Conservation (phyloP, 2,797 vertebrate genomes). For the Zenarchopterus dispar region DNA sequence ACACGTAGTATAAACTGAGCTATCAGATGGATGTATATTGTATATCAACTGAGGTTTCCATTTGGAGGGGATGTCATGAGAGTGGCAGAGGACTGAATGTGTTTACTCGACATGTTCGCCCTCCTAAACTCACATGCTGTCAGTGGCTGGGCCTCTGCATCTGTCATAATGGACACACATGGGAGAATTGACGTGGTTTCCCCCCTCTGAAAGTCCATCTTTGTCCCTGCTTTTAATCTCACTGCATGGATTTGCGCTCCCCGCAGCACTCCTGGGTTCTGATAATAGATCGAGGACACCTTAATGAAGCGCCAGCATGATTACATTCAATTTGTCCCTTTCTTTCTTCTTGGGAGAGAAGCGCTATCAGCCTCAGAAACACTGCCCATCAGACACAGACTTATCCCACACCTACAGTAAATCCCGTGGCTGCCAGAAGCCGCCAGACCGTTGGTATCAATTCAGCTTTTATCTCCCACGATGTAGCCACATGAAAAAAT, state of each 20-base stretch:
- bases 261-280: constrained; percentile 44
- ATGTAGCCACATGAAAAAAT: constrained; percentile 45
- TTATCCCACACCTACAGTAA: constrained; percentile 61
- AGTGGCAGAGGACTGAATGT: constrained; percentile 46
- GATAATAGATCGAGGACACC: constrained; percentile 67
- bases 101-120: constrained; percentile 76
- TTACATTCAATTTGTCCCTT: constrained; percentile 67
- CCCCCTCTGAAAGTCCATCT: constrained; percentile 43
- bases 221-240: constrained; percentile 71
- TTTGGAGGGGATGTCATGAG: constrained; percentile 44
- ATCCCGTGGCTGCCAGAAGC: constrained; percentile 23
- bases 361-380: constrained; percentile 70
- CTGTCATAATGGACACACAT: constrained; percentile 66
- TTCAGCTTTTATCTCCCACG: constrained; percentile 37
- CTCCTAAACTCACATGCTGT: constrained; percentile 51
- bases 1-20: constrained; percentile 63
- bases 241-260: constrained; percentile 51
- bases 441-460: constrained; percentile 18
- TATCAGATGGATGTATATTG: constrained; percentile 66
- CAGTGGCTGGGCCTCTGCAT: constrained; percentile 69
- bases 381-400: constrained; percentile 67
- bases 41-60: constrained; percentile 67
- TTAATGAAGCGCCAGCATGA: constrained; percentile 72
- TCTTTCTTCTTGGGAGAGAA: constrained; percentile 54
- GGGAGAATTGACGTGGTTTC: constrained; percentile 51